Base-by-base conservation (phyloP, 2,888 invertebrate genomes). In the Sarcophaga rosellei region DNA sequence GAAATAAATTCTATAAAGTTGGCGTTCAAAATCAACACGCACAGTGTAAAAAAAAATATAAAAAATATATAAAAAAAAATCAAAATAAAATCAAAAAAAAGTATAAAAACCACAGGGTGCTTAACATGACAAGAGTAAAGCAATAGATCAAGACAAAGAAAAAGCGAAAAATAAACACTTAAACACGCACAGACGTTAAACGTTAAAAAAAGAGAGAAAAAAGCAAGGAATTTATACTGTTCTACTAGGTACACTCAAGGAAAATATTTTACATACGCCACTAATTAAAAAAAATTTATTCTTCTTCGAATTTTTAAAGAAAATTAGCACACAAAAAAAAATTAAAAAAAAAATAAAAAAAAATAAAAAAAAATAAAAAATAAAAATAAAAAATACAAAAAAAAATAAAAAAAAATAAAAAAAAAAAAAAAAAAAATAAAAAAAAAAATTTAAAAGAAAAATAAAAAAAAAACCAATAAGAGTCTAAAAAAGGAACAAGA, bases 101-200 rank as follows among this genome's bases (percentile, higher is more conserved):
- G 10, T 3, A 73, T 25, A 35, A 72, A 74, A 81, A 75, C 81
- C 70, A 65, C 82, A 76, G 79, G 85, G 78, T 76, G 72, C 62
- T 82, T 68, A 57, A 75, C 81, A 62, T 81, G 63, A 47, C 65
- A 74, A 62, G 25, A 62, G 66, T 57, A 66, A 47, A 66, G 68
- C 66, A 75, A 73, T 73, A 77, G 44, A 83, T 73, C n/a, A 53
- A 75, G 61, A 45, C n/a, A n/a, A 69, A 47, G 44, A 68, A 81
- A 81, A 74, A 61, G 21, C 61, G 59, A 72, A 53, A 53, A 15
- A 82, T 45, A 47, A 78, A 73, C 63, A 83, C 83, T 83, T 83
- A 69, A 83, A 59, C 83, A 83, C 74, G 83, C 78, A 83, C 74
- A 79, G 73, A 74, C 83, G 70, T 21, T 21, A 35, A 35, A 35